These are phyloP conservation scores for Columbina picui DNA, from an alignment of 2,113 vertebrate genomes.

Conservation along the genomic window DNA sequence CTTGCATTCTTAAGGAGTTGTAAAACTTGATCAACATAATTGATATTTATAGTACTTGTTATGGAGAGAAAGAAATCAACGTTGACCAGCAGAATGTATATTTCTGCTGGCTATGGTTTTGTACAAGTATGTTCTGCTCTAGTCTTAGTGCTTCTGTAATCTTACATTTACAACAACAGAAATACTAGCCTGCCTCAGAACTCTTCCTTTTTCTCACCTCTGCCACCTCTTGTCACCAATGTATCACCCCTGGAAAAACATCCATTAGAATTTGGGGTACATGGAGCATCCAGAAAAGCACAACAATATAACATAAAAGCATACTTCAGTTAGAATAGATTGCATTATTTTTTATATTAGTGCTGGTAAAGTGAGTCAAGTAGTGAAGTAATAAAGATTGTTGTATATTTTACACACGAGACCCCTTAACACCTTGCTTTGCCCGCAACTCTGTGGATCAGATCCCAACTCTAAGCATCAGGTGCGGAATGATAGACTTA, in stretches of 20 bases:
- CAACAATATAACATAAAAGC: neutral
- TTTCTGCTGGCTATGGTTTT: neutral
- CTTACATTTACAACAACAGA: neutral
- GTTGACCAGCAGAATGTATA: fast-evolving
- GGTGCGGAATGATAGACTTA: neutral
- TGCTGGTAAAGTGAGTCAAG: neutral
- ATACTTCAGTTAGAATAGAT: neutral
- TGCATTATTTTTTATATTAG: neutral
- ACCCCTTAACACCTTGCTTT: neutral
- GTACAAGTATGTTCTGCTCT: neutral
- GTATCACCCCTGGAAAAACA: neutral
- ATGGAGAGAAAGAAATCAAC: neutral
- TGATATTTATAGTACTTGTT: neutral
- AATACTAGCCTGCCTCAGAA: neutral
- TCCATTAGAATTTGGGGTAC: neutral
- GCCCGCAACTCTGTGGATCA: neutral
- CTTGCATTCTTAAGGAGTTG: neutral
- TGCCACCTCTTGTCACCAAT: neutral
- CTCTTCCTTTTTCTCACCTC: neutral
- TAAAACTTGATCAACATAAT: neutral
- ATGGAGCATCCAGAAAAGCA: neutral
- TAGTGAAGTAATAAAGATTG: neutral
- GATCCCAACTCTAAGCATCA: neutral
- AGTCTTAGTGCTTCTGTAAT: neutral
- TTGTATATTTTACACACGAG: neutral